Base-by-base conservation (phyloP, 2,797 vertebrate species). In the Clarias pachynema region DNA sequence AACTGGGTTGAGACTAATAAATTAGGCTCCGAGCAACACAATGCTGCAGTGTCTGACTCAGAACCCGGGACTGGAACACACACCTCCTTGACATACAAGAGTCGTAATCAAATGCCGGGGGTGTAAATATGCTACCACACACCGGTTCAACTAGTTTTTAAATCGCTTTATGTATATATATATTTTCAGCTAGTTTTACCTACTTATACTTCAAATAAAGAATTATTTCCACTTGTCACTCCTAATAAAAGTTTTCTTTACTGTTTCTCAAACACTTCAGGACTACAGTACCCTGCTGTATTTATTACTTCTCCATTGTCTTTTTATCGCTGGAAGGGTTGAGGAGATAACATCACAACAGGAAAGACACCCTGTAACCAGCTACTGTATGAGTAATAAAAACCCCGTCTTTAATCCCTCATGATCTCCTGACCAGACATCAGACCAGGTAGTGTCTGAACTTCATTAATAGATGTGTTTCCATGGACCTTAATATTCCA, bases 311-410 rank as follows among this genome's bases (percentile, higher is more conserved):
- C 20, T 14, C 4, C 44, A n/a, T 60, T 24, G 20, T 40, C 18
- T 37, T 31, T 20, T 26, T 37, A 44, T 29, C 9, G 59, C n/a
- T 24, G 62, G n/a, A 49, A 74, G 72, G 2, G 22, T 6, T 73
- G 73, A 40, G 18, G 14, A 80, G 82, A 87, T 86, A 62, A 79
- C 44, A 86, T 70, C 78, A 86, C 56, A 84, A 77, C 49, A 44
- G 68, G 70, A 80, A 86, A 63, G 34, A 20, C n/a, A 26, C 69
- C 49, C 31, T 14, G 34, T 37, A 37, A 0, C 37, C 14, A 37
- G 75, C 60, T 59, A 83, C 62, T 63, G 79, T 83, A 82, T 73
- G 86, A 81, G 80, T n/a, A 79, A 60, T 70, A 60, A 79, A 86
- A 53, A 6, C 57, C n/a, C 29, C 57, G 60, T 49, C 14, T n/a